phyloP scores from a whole-genome alignment of 2,797 vertebrate species.

The Micrastur ruficollis region DNA sequence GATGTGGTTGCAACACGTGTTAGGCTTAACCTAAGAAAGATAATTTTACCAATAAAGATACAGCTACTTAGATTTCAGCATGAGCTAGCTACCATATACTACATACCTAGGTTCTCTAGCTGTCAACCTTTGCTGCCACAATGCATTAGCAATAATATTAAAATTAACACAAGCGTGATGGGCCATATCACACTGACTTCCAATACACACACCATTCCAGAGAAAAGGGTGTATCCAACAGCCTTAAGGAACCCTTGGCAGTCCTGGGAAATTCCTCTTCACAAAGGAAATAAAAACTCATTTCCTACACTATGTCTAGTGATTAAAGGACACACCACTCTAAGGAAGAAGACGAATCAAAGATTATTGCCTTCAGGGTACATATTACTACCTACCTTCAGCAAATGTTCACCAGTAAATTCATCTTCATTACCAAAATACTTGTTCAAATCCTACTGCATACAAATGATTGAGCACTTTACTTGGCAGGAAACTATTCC shows the following conservation, averaged over 20 bases:
- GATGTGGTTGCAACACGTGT: slow-evolving; percentile 22
- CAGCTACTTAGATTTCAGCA: slow-evolving; percentile 27
- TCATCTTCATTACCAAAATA: not conserved
- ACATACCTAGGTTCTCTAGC: not conserved
- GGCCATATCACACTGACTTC: not conserved
- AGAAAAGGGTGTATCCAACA: not conserved
- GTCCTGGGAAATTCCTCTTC: not conserved
- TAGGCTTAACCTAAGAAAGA: not conserved
- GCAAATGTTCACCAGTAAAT: not conserved
- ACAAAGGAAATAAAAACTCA: not conserved
- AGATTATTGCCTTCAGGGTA: not conserved
- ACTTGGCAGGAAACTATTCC: not conserved
- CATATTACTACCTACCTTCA: not conserved
- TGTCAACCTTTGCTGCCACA: not conserved
- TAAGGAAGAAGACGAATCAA: not conserved
- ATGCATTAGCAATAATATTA: not conserved
- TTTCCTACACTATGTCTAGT: not conserved
- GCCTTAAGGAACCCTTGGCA: not conserved
- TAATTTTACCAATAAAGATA: slow-evolving; percentile 38
- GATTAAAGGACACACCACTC: not conserved
- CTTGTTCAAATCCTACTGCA: not conserved
- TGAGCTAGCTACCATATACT: not conserved
- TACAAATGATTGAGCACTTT: not conserved
- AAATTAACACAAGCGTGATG: not conserved
- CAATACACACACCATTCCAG: not conserved